phyloP scores from a whole-genome alignment of 2,888 invertebrate genomes.

The Drosophila engyochracea region DNA sequence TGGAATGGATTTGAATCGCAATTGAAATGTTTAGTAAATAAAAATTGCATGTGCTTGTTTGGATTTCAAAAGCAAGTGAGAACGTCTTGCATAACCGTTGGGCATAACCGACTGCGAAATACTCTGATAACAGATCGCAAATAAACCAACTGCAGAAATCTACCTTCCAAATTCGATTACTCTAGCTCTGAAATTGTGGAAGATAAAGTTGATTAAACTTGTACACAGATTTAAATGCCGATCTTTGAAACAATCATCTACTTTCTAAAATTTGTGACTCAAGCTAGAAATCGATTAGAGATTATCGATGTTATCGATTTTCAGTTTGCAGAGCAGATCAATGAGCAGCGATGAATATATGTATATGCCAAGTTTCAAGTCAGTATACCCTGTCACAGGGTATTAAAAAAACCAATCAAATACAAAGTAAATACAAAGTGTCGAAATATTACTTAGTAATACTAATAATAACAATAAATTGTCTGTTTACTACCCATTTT shows the following conservation, averaged over 20 bases:
- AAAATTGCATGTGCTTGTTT: constrained; percentile 29
- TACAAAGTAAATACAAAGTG: constrained; percentile 34
- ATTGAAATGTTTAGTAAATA: constrained; percentile 46
- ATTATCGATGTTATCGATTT: background rate
- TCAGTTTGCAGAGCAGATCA: background rate
- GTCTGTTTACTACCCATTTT: constrained; percentile 31
- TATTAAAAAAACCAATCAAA: constrained; percentile 12
- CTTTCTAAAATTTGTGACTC: background rate
- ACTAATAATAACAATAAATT: constrained; percentile 69
- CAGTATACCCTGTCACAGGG: background rate
- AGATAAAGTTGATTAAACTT: background rate
- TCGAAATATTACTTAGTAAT: constrained; percentile 67
- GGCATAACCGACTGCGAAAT: background rate
- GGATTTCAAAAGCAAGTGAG: background rate
- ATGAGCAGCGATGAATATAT: too few relatives aligned
- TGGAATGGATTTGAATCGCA: constrained; percentile 1
- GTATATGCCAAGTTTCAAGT: too few relatives aligned
- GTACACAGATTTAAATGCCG: background rate
- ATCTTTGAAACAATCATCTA: background rate
- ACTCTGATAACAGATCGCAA: background rate
- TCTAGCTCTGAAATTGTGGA: background rate
- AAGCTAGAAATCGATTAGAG: background rate
- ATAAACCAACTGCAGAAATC: background rate
- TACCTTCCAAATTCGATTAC: background rate
- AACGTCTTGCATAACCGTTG: background rate